Conservation (phyloP, 2,888 invertebrate genomes). For the Caenorhabditis sinica region DNA sequence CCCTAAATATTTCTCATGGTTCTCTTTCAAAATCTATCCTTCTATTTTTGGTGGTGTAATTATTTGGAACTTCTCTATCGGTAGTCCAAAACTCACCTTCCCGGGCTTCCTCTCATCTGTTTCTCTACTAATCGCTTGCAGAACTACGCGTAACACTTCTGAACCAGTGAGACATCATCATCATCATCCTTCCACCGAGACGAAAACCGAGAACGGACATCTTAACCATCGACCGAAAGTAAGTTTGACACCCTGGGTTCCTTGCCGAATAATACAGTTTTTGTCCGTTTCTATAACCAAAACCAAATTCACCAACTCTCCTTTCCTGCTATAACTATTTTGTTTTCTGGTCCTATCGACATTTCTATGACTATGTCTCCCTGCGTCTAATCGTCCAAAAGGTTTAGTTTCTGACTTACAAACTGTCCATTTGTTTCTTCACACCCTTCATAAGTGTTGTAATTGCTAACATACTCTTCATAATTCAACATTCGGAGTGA, state of each 20-base stretch:
- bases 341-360: constrained; percentile 64
- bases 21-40: not conserved
- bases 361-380: constrained; percentile 53
- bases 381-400: constrained; percentile 48
- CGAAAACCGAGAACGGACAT: constrained; percentile 43
- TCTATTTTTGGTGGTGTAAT: constrained; percentile 1
- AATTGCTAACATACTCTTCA: constrained; percentile 22
- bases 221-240: constrained; percentile 66
- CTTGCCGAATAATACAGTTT: constrained; percentile 11
- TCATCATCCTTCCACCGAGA: not conserved
- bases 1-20: not conserved
- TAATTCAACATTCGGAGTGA: constrained; percentile 29
- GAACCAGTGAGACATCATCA: constrained; percentile 48
- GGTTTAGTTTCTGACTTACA: constrained; percentile 47
- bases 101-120: constrained; percentile 18
- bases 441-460: constrained; percentile 46
- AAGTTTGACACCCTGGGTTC: constrained; percentile 31
- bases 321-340: constrained; percentile 9
- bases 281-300: constrained; percentile 33
- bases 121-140: constrained; percentile 64
- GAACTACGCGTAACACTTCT: constrained; percentile 57
- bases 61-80: not conserved
- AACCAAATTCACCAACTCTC: not conserved
- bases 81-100: not conserved
- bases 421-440: constrained; percentile 38